Base-by-base conservation (phyloP, 1,140 invertebrate genomes). In the Cyclina sinensis region DNA sequence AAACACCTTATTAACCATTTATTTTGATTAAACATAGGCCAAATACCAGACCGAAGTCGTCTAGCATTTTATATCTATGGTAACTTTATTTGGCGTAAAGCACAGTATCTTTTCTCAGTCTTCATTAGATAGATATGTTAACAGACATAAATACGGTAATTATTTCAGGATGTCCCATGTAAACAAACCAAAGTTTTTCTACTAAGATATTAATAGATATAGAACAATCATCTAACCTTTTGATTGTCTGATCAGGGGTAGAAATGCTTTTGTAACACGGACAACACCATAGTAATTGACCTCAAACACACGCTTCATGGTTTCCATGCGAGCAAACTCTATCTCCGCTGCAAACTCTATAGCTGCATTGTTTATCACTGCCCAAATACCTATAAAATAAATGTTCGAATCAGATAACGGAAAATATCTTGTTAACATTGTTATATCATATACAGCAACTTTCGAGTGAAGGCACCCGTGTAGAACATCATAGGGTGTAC, bases 201-300 rank as follows among this genome's bases (percentile, higher is more conserved):
- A 43, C 4, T 7, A 43, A 14, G 14, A 43, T 43, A 14, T 43
- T 14, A 43, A 43, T 4, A 43, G 14, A 43, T 7, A 14, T 27
- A 62, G 57, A 27, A 62, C 2, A 11, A 14, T 7, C 14, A 62
- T 12, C 46, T 27, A 1, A 97, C 97, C 96, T 96, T 96, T 95
- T 88, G 95, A 93, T 90, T 96, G 96, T 62, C 98, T 96, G 0
- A 99, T 95, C 70, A 97, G 93, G 0, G 98, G 97, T 59, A 98
- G 93, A 90, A 98, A 96, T 1, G 96, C 96, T 65, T 97, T 97
- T 0, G 97, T 98, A 0, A 99, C 90, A 86, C 96, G 96, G 95
- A 99, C 97, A 12, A 98, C 97, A 2, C 99, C 99, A 62, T 98
- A 92, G 18, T 98, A 94, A 96, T 99, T 99, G 4, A 99, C 97